These are phyloP conservation scores for Acanthis flammea DNA, from an alignment of 2,797 vertebrate species.

Conservation along the genomic window DNA sequence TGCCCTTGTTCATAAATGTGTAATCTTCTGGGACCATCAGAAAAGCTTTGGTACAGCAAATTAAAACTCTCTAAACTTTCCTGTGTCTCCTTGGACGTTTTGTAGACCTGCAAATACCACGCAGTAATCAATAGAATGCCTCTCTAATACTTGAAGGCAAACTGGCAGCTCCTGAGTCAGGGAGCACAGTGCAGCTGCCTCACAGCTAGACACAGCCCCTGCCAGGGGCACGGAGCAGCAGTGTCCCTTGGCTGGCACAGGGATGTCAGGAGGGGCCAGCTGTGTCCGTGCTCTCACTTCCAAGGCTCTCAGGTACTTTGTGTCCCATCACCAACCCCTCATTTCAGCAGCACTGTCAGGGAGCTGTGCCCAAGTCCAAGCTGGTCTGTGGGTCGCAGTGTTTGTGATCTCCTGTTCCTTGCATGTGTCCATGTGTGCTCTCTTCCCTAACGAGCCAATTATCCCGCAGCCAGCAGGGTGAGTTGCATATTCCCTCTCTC, in stretches of 20 bases:
- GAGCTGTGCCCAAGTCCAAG: background rate
- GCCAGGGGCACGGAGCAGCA: background rate
- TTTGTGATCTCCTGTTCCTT: background rate
- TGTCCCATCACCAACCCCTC: background rate
- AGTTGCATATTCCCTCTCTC: background rate
- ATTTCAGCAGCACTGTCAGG: background rate
- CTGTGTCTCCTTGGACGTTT: slow-evolving; percentile 71
- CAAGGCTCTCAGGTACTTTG: background rate
- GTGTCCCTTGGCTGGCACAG: background rate
- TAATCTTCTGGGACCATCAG: slow-evolving; percentile 75
- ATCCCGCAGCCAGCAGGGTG: background rate
- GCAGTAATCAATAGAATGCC: slow-evolving; percentile 68
- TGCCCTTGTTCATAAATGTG: slow-evolving; percentile 77
- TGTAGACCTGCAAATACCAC: slow-evolving; percentile 58
- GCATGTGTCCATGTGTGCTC: background rate
- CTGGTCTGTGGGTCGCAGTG: background rate
- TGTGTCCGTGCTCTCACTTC: accelerated
- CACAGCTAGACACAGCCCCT: background rate
- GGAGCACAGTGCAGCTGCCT: background rate
- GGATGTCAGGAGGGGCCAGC: background rate
- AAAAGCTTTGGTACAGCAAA: slow-evolving; percentile 79
- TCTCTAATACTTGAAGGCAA: slow-evolving; percentile 44
- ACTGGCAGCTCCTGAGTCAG: background rate
- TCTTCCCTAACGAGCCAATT: background rate
- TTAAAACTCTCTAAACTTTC: slow-evolving; percentile 81